Evolutionary conservation across 2,888 invertebrate genomes (phyloP).

Genomic region (Microctonus hyperodae): DNA sequence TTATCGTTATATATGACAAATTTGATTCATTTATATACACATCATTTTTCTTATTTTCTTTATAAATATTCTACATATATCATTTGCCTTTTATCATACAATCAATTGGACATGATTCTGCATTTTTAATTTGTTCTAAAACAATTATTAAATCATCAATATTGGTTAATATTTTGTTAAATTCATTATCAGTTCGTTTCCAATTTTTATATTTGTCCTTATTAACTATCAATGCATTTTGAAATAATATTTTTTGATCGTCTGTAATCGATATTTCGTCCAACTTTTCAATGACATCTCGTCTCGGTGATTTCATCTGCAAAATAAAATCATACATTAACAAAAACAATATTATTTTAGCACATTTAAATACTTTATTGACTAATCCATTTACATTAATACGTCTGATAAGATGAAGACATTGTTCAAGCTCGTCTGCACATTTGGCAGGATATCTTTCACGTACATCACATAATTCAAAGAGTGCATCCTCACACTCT

Average conservation of each 20-base stretch:
- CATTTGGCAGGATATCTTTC: conserved; percentile 51
- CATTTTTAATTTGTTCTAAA: conserved; percentile 46
- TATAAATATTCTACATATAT: not conserved
- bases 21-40: not conserved
- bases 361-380: not conserved
- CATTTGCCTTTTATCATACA: conserved; percentile 27
- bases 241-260: conserved; percentile 36
- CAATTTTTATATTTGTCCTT: conserved; percentile 24
- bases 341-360: not conserved
- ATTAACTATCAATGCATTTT: conserved; percentile 4
- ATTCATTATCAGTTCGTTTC: not conserved
- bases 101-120: conserved; percentile 41
- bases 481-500: conserved; percentile 52
- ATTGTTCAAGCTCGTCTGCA: conserved; percentile 47
- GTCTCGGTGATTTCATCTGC: conserved; percentile 39
- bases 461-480: conserved; percentile 50
- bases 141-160: conserved; percentile 46
- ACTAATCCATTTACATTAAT: conserved; percentile 44
- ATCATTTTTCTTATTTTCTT: not conserved
- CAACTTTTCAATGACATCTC: conserved; percentile 24
- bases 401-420: conserved; percentile 43
- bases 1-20: conserved; percentile 1
- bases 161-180: conserved; percentile 35
- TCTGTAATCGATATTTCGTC: conserved; percentile 33
- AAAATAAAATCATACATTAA: conserved; percentile 27